A percentile compares a stretch with the other conserved stretches of the same genome.
Conservation (phyloP, 2,888 invertebrate species). For the Lithophane semibrunnea region DNA sequence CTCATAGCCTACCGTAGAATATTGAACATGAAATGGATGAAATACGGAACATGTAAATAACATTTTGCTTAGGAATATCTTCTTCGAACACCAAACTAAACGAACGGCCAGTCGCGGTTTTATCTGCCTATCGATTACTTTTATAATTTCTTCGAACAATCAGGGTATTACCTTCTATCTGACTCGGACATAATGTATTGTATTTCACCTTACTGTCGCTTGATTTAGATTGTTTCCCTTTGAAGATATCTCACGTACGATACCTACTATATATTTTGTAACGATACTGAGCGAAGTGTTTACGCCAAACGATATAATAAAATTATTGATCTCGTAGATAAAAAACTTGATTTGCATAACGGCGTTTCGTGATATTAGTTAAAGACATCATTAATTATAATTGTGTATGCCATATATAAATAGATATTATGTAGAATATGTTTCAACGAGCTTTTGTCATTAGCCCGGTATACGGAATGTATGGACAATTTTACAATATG, state of each 20-base stretch:
- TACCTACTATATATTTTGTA: slow-evolving; percentile 59
- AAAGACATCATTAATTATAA: slow-evolving; percentile 71
- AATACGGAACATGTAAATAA: slow-evolving; percentile 63
- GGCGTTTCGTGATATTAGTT: slow-evolving; percentile 82
- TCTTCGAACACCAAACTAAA: slow-evolving; percentile 66
- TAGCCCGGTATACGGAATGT: slow-evolving; percentile 86
- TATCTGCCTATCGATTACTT: slow-evolving; percentile 68
- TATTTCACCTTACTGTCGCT: slow-evolving; percentile 61
- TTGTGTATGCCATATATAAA: slow-evolving; percentile 79
- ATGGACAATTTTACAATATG: slow-evolving; percentile 72
- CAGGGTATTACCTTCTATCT: slow-evolving; percentile 73
- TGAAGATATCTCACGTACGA: slow-evolving; percentile 43
- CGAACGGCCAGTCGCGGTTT: slow-evolving; percentile 65
- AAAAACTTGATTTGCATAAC: slow-evolving; percentile 76
- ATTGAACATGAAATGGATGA: slow-evolving; percentile 43
- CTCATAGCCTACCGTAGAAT: slow-evolving; percentile 77
- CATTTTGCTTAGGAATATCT: slow-evolving; percentile 63
- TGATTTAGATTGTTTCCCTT: slow-evolving; percentile 56
- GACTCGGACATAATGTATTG: slow-evolving; percentile 54
- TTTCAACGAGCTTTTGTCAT: slow-evolving; percentile 88
- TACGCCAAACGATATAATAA: slow-evolving; percentile 59
- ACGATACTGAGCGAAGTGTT: slow-evolving; percentile 60
- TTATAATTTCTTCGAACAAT: slow-evolving; percentile 68
- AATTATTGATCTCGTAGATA: slow-evolving; percentile 76
- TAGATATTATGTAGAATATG: slow-evolving; percentile 83